phyloP scores from a whole-genome alignment of 2,888 invertebrate genomes.

The Drosophila ezoana region DNA sequence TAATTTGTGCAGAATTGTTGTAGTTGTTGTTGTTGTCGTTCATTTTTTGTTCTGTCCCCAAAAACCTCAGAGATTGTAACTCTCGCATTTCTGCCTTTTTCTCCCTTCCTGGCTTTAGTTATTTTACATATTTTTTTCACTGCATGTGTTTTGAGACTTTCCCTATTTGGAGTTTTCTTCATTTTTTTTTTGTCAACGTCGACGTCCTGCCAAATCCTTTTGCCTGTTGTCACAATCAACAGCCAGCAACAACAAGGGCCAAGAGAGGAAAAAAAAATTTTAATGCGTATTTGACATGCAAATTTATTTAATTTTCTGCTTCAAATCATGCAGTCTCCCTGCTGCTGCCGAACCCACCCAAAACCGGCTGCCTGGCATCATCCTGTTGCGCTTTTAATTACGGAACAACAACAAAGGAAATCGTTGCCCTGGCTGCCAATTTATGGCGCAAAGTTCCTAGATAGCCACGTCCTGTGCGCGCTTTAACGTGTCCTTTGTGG shows the following conservation, averaged over 20 bases:
- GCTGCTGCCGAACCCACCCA: not conserved
- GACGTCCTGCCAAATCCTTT: slow-evolving; percentile 67
- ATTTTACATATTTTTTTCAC: slow-evolving; percentile 46
- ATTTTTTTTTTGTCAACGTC: slow-evolving; percentile 10
- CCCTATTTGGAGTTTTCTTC: slow-evolving; percentile 9
- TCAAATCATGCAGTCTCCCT: slow-evolving; percentile 48
- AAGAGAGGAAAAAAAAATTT: slow-evolving; percentile 26
- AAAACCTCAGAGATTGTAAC: slow-evolving; percentile 51
- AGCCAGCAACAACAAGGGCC: slow-evolving; percentile 18
- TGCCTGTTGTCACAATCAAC: slow-evolving; percentile 64
- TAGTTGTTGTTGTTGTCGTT: slow-evolving; percentile 6
- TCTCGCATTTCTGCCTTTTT: slow-evolving; percentile 22
- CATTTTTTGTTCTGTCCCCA: slow-evolving; percentile 18
- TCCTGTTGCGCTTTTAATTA: slow-evolving; percentile 75
- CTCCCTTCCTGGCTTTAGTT: slow-evolving; percentile 2
- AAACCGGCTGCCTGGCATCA: not conserved
- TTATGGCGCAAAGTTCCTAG: slow-evolving; percentile 58
- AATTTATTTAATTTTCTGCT: slow-evolving; percentile 79
- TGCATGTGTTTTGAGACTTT: slow-evolving; percentile 16
- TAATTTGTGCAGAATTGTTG: slow-evolving; percentile 59
- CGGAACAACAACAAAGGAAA: slow-evolving; percentile 42
- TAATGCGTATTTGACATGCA: slow-evolving; percentile 79
- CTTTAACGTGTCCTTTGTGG: slow-evolving; percentile 63
- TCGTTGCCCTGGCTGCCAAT: slow-evolving; percentile 48
- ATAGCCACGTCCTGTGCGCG: slow-evolving; percentile 40